Evolutionary conservation across 2,113 vertebrate genomes (phyloP).

Genomic region (Collichthys lucidus): DNA sequence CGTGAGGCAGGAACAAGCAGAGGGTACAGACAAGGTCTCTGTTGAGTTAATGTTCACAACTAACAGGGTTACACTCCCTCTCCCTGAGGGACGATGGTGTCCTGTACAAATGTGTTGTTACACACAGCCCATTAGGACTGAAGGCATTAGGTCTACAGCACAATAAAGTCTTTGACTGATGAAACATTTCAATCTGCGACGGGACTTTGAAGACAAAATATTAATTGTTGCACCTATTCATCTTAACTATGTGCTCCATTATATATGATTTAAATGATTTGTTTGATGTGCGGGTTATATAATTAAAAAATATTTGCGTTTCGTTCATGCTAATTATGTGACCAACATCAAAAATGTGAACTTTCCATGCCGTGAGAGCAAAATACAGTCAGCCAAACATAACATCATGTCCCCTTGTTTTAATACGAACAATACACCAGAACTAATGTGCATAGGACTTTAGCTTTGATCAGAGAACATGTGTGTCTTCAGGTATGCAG

Average conservation of each 20-base stretch:
- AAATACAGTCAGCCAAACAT: conserved; percentile 4
- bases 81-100: conserved; percentile 4
- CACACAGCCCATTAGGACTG: conserved; percentile 22
- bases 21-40: conserved; percentile 26
- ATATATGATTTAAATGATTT: background rate
- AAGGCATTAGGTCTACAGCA: conserved; percentile 4
- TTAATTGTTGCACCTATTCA: background rate
- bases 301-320: background rate
- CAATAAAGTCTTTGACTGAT: background rate
- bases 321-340: background rate
- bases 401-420: conserved; percentile 38
- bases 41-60: conserved; percentile 17
- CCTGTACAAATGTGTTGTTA: conserved; percentile 22
- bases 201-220: background rate
- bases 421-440: conserved; percentile 21
- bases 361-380: conserved; percentile 14
- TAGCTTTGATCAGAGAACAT: conserved; percentile 40
- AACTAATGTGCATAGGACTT: conserved; percentile 37
- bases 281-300: background rate
- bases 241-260: background rate
- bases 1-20: conserved; percentile 39
- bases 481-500: conserved; percentile 12
- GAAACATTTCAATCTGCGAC: background rate
- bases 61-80: conserved; percentile 12
- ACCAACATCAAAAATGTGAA: conserved; percentile 1